Conservation (phyloP, 2,888 invertebrate genomes). For the Sarcophaga rosellei region DNA sequence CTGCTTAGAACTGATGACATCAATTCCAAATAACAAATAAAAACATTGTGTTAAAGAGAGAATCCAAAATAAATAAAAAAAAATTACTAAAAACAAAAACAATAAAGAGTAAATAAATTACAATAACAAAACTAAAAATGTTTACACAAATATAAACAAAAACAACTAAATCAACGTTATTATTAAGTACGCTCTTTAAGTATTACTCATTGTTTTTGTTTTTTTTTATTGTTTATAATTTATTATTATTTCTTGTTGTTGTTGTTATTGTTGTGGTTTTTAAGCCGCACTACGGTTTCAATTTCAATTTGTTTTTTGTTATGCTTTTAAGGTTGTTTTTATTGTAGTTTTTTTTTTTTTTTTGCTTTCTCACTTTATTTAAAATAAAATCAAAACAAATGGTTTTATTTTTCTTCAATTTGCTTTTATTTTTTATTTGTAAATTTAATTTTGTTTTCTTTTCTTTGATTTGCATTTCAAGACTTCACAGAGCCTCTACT, state of each 20-base stretch:
- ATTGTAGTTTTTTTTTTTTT: constrained; percentile 1
- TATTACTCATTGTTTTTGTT: constrained; percentile 24
- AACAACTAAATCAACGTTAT: constrained; percentile 35
- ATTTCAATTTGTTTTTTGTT: constrained; percentile 22
- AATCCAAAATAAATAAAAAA: neutral
- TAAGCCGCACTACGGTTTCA: constrained; percentile 48
- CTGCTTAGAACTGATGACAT: constrained; percentile 49
- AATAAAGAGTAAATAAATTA: constrained; percentile 27
- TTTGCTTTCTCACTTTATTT: constrained; percentile 30
- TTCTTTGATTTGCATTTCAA: constrained; percentile 16
- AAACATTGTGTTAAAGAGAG: constrained; percentile 13
- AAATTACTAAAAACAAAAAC: neutral
- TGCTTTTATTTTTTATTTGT: constrained; percentile 5
- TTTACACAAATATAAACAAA: constrained; percentile 8
- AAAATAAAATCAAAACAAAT: constrained; percentile 24
- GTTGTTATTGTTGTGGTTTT: constrained; percentile 43
- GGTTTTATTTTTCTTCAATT: constrained; percentile 32
- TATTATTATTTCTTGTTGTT: constrained; percentile 10
- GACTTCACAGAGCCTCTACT: constrained; percentile 59
- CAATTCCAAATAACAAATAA: constrained; percentile 40
- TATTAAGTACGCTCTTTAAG: neutral
- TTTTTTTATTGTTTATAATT: constrained; percentile 16
- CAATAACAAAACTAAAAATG: neutral
- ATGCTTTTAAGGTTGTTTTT: neutral
- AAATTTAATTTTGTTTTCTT: constrained; percentile 15